Evolutionary conservation across 2,797 vertebrate species (phyloP), one percentile per base, ranked within the genome.

Genomic region (Molothrus aeneus): DNA sequence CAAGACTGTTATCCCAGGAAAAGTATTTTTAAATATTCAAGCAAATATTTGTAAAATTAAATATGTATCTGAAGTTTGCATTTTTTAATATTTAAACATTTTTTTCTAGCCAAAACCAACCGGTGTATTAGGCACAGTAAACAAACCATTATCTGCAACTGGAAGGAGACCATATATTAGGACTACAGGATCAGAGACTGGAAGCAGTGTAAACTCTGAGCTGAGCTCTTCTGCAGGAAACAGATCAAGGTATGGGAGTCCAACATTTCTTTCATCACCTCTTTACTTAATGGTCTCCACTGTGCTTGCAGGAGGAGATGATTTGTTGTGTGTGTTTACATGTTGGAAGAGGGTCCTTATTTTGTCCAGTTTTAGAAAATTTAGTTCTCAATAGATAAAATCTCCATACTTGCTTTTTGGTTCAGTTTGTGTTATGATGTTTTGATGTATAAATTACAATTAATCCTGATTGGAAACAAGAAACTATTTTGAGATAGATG

Each of bases 101-200:
- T 94, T 59, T 61, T 97, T 96, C 71, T 95, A 99, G 99, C 99
- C 99, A 65, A 99, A 99, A 97, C 98, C 98, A 89, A 98, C 99
- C 9, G 98, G 98, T 56, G 99, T 99, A 77, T 96, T 99, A 81
- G 99, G 98, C 90, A 97, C 99, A 48, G 99, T 99, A 94, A 99
- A 99, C 97, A 99, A 99, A 96, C 98, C 99, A 28, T 98, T 99
- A 84, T 99, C 99, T 17, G 98, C 99, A 92, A 98, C 99, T 51
- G 99, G 98, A 93, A 99, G 98, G 86, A 98, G 99, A 96, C 98
- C 99, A 3, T 99, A 99, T 88, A 98, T 98, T 64, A 99, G 99
- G 97, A 98, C 98, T 82, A 81, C 98, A n/a, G 97, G 98, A 90
- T 97, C 98, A 32, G 99, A 99, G 91, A 98, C 98, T 43, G 98